Evolutionary conservation across 2,113 vertebrate species (phyloP).

Genomic region (Protomyctophum bolini): DNA sequence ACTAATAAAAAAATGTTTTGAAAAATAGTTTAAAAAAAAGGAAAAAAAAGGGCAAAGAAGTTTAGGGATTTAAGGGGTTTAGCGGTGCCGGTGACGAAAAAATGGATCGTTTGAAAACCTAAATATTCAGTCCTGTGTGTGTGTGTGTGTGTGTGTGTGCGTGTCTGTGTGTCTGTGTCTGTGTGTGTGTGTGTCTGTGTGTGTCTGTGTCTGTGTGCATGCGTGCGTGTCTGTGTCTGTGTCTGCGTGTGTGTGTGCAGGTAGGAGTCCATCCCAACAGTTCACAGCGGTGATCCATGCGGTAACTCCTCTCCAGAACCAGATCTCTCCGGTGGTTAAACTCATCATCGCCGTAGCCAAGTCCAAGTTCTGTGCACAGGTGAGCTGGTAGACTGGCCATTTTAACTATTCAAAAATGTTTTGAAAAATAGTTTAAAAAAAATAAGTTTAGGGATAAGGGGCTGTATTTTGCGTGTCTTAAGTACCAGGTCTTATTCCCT

Average conservation of each 20-base stretch:
- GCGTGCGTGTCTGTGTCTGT: constrained; percentile 17
- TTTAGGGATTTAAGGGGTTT: too few species aligned
- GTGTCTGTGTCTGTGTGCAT: constrained; percentile 1
- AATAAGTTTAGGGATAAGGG: too few species aligned
- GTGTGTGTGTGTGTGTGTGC: constrained; percentile 43
- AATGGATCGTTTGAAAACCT: too few species aligned
- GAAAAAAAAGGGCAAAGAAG: too few species aligned
- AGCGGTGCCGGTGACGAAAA: too few species aligned
- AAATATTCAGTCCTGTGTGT: constrained; percentile 13
- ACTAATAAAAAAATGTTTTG: too few species aligned
- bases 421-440: too few species aligned
- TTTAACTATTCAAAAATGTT: too few species aligned
- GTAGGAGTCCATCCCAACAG: constrained; percentile 75
- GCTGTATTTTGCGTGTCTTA: too few species aligned
- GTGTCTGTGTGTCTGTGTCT: constrained; percentile 27
- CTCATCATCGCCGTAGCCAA: constrained; percentile 82
- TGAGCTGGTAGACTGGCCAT: too few species aligned
- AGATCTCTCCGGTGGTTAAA: constrained; percentile 79
- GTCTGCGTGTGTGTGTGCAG: constrained; percentile 57
- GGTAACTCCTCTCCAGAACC: constrained; percentile 76
- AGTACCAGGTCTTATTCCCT: too few species aligned
- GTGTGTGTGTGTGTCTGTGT: neutral
- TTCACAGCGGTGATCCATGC: constrained; percentile 81
- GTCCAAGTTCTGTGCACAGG: constrained; percentile 84
- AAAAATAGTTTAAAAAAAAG: too few species aligned